Evolutionary conservation across 2,888 invertebrate species (phyloP).

Genomic region (Teleiodes luculella): DNA sequence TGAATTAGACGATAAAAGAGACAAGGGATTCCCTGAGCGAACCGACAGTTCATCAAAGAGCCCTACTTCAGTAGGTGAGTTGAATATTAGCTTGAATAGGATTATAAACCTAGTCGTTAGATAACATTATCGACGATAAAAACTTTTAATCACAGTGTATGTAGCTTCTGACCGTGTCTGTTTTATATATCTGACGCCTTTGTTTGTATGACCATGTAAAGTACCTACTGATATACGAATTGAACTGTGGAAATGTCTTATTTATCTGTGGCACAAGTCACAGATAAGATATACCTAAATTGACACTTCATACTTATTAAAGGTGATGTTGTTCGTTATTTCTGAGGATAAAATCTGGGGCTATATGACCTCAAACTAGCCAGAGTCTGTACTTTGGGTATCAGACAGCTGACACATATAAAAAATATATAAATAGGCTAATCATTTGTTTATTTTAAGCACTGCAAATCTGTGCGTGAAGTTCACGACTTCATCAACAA

Average conservation of each 20-base stretch:
- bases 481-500: no score
- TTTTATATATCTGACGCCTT: constrained; percentile 24
- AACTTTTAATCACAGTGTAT: constrained; percentile 22
- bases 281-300: constrained; percentile 65
- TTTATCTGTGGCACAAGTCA: constrained; percentile 51
- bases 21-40: constrained; percentile 64
- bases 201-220: constrained; percentile 31
- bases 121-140: constrained; percentile 22
- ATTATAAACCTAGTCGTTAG: constrained; percentile 14
- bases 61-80: constrained; percentile 81
- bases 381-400: no score
- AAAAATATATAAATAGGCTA: no score
- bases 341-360: constrained; percentile 19
- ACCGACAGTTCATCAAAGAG: constrained; percentile 80
- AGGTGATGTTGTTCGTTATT: constrained; percentile 60
- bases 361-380: no score
- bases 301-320: constrained; percentile 48
- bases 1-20: constrained; percentile 77
- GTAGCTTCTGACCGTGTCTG: constrained; percentile 20
- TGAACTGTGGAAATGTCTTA: constrained; percentile 44
- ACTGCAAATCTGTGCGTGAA: constrained; percentile 6
- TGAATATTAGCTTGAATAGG: background rate
- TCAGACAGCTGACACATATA: no score
- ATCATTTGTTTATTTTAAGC: no score
- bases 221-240: constrained; percentile 36